A percentile compares a stretch with the other conserved stretches of the same genome.
Conservation (phyloP, 53 echinoderm and acorn worm genomes). For the Holothuria leucospilota region DNA sequence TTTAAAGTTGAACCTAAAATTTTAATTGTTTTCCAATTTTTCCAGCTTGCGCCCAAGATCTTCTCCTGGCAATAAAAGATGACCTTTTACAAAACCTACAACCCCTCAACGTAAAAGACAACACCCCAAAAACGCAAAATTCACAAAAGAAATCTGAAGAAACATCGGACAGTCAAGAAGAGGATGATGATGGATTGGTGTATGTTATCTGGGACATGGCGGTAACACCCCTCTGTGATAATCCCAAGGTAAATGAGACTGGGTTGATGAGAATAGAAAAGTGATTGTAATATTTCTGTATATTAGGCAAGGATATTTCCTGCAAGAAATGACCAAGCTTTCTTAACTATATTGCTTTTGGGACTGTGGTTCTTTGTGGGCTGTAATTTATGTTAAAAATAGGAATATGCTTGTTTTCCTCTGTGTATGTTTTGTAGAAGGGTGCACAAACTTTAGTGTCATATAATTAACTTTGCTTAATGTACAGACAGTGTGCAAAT, state of each 20-base stretch:
- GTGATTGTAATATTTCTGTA: too few relatives aligned
- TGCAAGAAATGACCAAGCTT: too few relatives aligned
- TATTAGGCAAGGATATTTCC: too few relatives aligned
- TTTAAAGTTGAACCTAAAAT: background rate
- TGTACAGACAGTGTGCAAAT: too few relatives aligned
- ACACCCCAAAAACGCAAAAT: background rate
- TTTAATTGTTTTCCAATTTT: too few relatives aligned
- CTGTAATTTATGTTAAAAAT: too few relatives aligned
- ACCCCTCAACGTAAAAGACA: conserved; percentile 54
- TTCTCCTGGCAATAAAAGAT: conserved; percentile 74
- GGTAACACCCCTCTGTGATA: conserved; percentile 86
- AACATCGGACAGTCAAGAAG: background rate
- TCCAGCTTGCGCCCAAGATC: conserved; percentile 65
- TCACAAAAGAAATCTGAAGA: background rate
- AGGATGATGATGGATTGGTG: conserved; percentile 56
- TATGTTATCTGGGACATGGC: conserved; percentile 92
- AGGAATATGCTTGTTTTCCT: too few relatives aligned
- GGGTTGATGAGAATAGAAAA: background rate
- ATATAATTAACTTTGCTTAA: too few relatives aligned
- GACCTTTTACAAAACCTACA: conserved; percentile 53
- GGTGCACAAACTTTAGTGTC: too few relatives aligned
- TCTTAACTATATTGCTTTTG: too few relatives aligned
- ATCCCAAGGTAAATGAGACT: conserved; percentile 77
- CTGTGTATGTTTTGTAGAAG: too few relatives aligned
- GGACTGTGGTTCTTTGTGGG: too few relatives aligned